These are phyloP conservation scores for Chaitophorus viminalis DNA, from an alignment of 2,888 invertebrate genomes.

Conservation along the genomic window DNA sequence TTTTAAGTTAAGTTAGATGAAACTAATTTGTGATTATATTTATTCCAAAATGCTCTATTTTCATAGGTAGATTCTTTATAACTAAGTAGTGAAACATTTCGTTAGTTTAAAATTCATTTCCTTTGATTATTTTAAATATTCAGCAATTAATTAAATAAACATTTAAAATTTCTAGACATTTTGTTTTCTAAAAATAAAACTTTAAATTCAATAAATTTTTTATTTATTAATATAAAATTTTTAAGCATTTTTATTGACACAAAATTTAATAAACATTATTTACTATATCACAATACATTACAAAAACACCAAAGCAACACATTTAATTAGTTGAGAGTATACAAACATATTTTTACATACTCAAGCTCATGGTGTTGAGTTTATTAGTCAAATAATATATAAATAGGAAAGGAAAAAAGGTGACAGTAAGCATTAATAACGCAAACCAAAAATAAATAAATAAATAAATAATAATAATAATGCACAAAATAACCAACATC, in stretches of 20 bases:
- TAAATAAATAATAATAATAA: constrained; percentile 28
- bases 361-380: constrained; percentile 22
- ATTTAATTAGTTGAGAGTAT: constrained; percentile 15
- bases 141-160: too few relatives aligned
- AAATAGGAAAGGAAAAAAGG: constrained; percentile 15
- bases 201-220: not conserved
- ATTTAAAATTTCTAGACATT: too few relatives aligned
- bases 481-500: constrained; percentile 53
- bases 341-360: not conserved
- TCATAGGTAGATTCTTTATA: too few relatives aligned
- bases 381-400: constrained; percentile 13
- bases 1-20: too few relatives aligned
- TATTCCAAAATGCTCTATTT: too few relatives aligned
- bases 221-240: not conserved
- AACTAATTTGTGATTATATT: too few relatives aligned
- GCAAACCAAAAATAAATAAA: constrained; percentile 46
- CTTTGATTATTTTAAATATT: too few relatives aligned
- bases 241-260: not conserved
- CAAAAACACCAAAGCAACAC: constrained; percentile 35
- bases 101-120: too few relatives aligned
- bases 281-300: constrained; percentile 15
- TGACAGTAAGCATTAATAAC: constrained; percentile 39
- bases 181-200: not conserved
- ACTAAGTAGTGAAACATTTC: too few relatives aligned
- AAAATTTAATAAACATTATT: not conserved